phyloP scores from a whole-genome alignment of 2,797 vertebrate genomes.

The Pteronotus mesoamericanus region DNA sequence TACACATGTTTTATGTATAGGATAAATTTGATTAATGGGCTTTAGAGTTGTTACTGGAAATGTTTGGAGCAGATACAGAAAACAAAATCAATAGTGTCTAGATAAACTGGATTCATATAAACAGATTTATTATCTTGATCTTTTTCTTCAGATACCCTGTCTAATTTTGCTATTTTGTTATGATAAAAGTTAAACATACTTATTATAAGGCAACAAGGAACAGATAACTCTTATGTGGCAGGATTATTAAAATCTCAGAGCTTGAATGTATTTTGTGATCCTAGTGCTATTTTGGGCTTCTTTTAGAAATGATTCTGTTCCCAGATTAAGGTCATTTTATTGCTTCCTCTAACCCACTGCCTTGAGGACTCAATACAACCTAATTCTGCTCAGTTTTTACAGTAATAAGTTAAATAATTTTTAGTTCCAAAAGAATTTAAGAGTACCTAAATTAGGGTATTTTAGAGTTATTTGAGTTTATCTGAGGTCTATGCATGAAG shows the following conservation, averaged over 20 bases:
- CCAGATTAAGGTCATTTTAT: not conserved
- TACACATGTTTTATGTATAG: slow-evolving; percentile 36
- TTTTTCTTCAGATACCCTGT: not conserved
- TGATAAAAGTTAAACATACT: not conserved
- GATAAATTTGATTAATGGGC: slow-evolving; percentile 21
- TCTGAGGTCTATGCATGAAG: not conserved
- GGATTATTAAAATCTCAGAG: not conserved
- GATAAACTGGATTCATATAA: not conserved
- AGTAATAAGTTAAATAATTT: not conserved
- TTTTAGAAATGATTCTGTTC: not conserved
- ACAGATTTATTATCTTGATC: slow-evolving; percentile 46
- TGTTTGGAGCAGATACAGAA: slow-evolving; percentile 28
- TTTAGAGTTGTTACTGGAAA: slow-evolving; percentile 53
- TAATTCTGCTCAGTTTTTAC: not conserved
- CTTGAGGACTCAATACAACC: not conserved
- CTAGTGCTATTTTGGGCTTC: not conserved
- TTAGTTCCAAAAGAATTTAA: not conserved
- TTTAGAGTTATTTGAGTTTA: not conserved
- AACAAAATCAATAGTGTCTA: slow-evolving; percentile 34
- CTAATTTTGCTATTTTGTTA: slow-evolving; percentile 30
- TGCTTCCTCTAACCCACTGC: not conserved
- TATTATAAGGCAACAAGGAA: not conserved
- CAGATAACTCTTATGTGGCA: not conserved
- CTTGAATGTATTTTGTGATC: not conserved
- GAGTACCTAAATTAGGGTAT: not conserved